A percentile compares a stretch with the other conserved stretches of the same genome.
phyloP scores from a whole-genome alignment of 2,888 invertebrate species.

The Cheilosia soror region DNA sequence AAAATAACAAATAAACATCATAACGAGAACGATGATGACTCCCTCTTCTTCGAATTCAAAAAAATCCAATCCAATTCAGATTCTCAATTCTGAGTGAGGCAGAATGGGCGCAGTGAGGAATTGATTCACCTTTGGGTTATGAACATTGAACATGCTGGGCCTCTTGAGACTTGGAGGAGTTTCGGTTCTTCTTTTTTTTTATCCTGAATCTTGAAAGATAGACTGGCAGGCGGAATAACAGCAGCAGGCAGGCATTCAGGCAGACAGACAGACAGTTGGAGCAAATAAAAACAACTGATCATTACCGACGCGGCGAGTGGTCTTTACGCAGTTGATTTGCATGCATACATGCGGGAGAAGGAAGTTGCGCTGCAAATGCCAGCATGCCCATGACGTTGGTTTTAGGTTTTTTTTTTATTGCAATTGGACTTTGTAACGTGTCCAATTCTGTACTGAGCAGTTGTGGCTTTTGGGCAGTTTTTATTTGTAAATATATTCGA shows the following conservation, averaged over 20 bases:
- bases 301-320: conserved; percentile 30
- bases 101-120: conserved; percentile 24
- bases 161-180: conserved; percentile 54
- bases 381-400: background rate
- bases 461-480: background rate
- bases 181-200: conserved; percentile 27
- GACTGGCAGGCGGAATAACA: conserved; percentile 61
- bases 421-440: background rate
- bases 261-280: conserved; percentile 55
- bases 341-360: conserved; percentile 18
- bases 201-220: conserved; percentile 30
- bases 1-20: conserved; percentile 74
- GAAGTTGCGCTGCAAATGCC: background rate
- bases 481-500: too few relatives aligned
- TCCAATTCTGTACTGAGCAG: background rate
- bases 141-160: conserved; percentile 53
- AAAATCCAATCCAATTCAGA: conserved; percentile 61
- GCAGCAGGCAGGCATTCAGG: conserved; percentile 41
- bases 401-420: background rate
- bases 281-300: conserved; percentile 60
- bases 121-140: conserved; percentile 64
- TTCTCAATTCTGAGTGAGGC: conserved; percentile 22
- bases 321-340: conserved; percentile 25
- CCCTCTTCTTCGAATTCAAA: conserved; percentile 52
- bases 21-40: conserved; percentile 52